Conservation (phyloP, 2,797 vertebrate genomes). For the Coracias cyanogaster region DNA sequence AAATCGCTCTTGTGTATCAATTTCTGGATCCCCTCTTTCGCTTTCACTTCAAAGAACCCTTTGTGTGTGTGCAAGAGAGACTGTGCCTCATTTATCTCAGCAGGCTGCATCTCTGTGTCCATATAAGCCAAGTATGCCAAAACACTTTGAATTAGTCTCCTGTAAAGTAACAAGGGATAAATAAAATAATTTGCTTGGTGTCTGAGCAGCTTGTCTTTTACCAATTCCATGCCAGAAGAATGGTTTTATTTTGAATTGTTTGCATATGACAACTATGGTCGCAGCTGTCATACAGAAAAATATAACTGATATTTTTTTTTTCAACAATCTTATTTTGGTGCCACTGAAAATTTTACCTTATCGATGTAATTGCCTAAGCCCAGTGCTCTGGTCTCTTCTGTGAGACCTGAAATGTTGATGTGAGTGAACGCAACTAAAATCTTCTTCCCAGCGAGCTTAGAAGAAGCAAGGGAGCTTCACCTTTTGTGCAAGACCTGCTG, state of each 20-base stretch:
- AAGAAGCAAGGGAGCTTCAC: not conserved
- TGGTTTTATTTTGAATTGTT: not conserved
- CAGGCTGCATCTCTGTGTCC: not conserved
- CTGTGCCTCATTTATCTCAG: not conserved
- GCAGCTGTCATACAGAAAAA: not conserved
- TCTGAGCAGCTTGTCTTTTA: not conserved
- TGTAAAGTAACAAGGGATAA: not conserved
- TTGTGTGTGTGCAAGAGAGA: not conserved
- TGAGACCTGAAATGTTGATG: not conserved
- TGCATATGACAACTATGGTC: not conserved
- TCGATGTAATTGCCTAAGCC: fast-evolving
- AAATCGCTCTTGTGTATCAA: not conserved
- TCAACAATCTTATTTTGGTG: not conserved
- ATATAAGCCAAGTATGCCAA: not conserved
- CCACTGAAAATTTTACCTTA: not conserved
- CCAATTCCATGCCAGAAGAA: not conserved
- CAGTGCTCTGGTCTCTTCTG: not conserved
- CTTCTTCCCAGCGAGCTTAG: not conserved
- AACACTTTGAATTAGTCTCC: not conserved
- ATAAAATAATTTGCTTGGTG: not conserved
- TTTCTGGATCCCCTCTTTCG: not conserved
- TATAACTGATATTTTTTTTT: not conserved
- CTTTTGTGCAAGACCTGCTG: not conserved
- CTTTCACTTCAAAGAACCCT: not conserved
- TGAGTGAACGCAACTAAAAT: not conserved